Conservation (phyloP, 2,797 vertebrate genomes). For the Rhyacichthys aspro region DNA sequence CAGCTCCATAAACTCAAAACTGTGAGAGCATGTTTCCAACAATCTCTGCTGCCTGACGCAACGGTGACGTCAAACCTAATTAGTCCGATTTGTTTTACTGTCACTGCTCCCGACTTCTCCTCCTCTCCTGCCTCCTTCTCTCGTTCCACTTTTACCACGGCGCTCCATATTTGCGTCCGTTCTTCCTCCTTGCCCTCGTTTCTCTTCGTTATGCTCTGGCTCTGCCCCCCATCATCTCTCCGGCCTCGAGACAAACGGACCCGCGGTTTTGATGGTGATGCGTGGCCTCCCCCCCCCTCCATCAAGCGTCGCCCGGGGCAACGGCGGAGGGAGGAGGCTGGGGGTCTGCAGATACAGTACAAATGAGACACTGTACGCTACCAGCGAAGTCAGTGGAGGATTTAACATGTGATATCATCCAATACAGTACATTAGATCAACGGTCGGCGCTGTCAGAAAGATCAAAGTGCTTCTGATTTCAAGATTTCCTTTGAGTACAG, state of each 20-base stretch:
- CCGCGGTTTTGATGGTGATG: conserved; percentile 46
- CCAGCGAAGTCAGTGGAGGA: conserved; percentile 1
- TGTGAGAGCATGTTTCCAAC: too few relatives aligned
- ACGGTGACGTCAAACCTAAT: too few relatives aligned
- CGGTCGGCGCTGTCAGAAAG: too few relatives aligned
- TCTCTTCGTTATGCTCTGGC: conserved; percentile 14
- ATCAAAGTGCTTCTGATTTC: too few relatives aligned
- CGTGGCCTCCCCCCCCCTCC: conserved; percentile 42
- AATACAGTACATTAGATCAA: too few relatives aligned
- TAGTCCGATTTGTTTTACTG: too few relatives aligned
- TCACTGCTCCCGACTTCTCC: too few relatives aligned
- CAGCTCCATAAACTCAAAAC: too few relatives aligned
- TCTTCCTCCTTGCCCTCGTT: conserved; percentile 29
- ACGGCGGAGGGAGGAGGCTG: conserved; percentile 9
- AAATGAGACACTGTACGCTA: too few relatives aligned
- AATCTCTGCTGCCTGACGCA: too few relatives aligned
- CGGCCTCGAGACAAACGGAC: conserved; percentile 46
- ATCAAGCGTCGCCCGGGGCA: conserved; percentile 28
- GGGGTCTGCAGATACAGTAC: conserved; percentile 15
- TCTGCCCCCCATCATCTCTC: conserved; percentile 1
- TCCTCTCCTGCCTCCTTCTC: conserved; percentile 4
- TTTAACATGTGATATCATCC: conserved; percentile 12
- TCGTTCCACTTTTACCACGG: background rate
- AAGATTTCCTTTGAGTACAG: too few relatives aligned
- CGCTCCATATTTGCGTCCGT: background rate